These are phyloP conservation scores for Perca fluviatilis DNA, from an alignment of 2,113 vertebrate species.

Conservation along the genomic window DNA sequence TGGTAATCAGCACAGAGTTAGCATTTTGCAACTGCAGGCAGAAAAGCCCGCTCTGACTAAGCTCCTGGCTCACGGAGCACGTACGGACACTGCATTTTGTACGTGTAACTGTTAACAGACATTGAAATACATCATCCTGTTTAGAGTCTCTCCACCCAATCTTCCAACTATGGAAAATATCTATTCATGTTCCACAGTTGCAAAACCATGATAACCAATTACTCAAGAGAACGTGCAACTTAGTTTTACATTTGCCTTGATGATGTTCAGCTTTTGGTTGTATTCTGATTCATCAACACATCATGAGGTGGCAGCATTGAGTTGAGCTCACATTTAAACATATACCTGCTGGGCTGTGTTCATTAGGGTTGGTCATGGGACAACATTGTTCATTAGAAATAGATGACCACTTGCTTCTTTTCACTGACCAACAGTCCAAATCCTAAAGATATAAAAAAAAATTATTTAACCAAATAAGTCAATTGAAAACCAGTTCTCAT, in stretches of 20 bases:
- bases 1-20: conserved; percentile 64
- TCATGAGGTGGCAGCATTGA: conserved; percentile 56
- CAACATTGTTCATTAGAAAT: neutral
- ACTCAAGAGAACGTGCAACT: neutral
- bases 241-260: conserved; percentile 11
- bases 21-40: conserved; percentile 65
- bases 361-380: neutral
- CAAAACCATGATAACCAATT: conserved; percentile 4
- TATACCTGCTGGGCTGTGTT: neutral
- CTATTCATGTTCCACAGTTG: conserved; percentile 14
- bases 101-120: conserved; percentile 28
- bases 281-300: conserved; percentile 2
- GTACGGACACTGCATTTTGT: conserved; percentile 30
- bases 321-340: conserved; percentile 13
- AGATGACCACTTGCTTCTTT: neutral
- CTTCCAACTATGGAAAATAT: neutral
- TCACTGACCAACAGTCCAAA: neutral
- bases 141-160: conserved; percentile 18
- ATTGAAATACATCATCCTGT: conserved; percentile 31
- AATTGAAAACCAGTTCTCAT: no score
- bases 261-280: neutral
- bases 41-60: conserved; percentile 50
- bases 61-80: conserved; percentile 18
- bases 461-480: neutral
- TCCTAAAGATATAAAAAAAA: neutral